These are phyloP conservation scores for Trididemnum clinides DNA, from an alignment of 23 tunicate species.

Conservation along the genomic window DNA sequence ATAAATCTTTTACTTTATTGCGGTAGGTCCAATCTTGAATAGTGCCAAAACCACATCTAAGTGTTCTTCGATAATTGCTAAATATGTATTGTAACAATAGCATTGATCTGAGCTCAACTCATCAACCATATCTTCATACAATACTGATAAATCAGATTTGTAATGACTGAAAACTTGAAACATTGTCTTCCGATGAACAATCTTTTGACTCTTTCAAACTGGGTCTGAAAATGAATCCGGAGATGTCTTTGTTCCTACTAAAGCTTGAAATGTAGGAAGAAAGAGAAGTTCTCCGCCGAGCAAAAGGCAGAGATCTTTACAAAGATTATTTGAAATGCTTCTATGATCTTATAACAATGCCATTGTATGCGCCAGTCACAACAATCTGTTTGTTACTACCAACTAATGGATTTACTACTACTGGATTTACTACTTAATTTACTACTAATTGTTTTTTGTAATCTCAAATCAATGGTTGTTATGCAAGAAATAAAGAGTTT, in stretches of 20 bases:
- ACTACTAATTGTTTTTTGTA: no score
- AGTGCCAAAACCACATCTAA: neutral
- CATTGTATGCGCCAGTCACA: constrained; percentile 32
- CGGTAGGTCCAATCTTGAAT: no score
- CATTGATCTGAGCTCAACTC: constrained; percentile 41
- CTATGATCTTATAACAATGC: neutral
- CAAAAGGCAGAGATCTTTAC: constrained; percentile 12
- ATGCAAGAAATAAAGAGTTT: no score
- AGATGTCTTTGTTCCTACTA: no score
- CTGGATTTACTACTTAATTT: no score
- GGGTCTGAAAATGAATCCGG: constrained; percentile 26
- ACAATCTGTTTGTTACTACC: constrained; percentile 21
- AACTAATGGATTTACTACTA: no score
- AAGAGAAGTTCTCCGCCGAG: constrained; percentile 17
- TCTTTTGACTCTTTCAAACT: neutral
- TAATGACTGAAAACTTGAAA: constrained; percentile 24
- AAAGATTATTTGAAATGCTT: neutral
- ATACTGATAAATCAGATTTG: neutral
- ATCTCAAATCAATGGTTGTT: no score
- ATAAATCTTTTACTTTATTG: no score
- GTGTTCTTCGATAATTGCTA: neutral
- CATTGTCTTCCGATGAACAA: constrained; percentile 23
- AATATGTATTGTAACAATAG: constrained; percentile 23
- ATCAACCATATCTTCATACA: constrained; percentile 5
- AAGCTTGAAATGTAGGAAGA: no score